These are phyloP conservation scores for Champsocephalus esox DNA, from an alignment of 2,797 vertebrate species.

Conservation along the genomic window DNA sequence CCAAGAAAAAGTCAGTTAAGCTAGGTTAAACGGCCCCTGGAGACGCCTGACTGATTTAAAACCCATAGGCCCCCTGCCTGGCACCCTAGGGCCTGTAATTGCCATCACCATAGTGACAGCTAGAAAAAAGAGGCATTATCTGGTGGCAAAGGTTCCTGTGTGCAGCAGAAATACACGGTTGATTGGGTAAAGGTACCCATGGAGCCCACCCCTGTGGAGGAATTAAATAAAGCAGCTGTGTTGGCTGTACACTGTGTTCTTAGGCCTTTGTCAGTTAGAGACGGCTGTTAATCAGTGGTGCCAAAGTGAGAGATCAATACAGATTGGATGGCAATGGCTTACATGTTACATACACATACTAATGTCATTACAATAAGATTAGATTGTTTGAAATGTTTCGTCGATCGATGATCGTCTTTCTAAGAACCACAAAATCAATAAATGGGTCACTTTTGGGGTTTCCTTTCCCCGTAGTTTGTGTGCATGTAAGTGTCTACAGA, in stretches of 20 bases:
- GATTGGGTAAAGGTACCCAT: slow-evolving; percentile 64
- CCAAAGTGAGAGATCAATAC: slow-evolving; percentile 32
- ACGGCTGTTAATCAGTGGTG: slow-evolving; percentile 46
- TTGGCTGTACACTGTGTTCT: slow-evolving; percentile 36
- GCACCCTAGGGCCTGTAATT: slow-evolving; percentile 72
- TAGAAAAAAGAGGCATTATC: slow-evolving; percentile 71
- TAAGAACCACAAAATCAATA: no score
- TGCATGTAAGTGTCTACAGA: no score
- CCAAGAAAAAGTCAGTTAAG: slow-evolving; percentile 50
- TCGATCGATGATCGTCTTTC: background rate
- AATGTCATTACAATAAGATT: background rate
- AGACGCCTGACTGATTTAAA: slow-evolving; percentile 70
- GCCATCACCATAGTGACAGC: slow-evolving; percentile 70
- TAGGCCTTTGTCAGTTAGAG: slow-evolving; percentile 25
- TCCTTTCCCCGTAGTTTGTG: no score
- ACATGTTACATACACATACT: background rate
- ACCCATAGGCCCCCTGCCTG: slow-evolving; percentile 71
- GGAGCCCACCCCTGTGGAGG: slow-evolving; percentile 46
- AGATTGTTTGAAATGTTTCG: background rate
- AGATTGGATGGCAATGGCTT: background rate
- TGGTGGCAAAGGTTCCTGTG: slow-evolving; percentile 59
- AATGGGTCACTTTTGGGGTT: no score
- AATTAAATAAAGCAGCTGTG: slow-evolving; percentile 46
- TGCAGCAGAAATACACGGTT: slow-evolving; percentile 51
- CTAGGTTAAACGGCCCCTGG: slow-evolving; percentile 69